A percentile compares a stretch with the other conserved stretches of the same genome.
phyloP scores from a whole-genome alignment of 2,888 invertebrate genomes.

The Lepidochitona cinerea region DNA sequence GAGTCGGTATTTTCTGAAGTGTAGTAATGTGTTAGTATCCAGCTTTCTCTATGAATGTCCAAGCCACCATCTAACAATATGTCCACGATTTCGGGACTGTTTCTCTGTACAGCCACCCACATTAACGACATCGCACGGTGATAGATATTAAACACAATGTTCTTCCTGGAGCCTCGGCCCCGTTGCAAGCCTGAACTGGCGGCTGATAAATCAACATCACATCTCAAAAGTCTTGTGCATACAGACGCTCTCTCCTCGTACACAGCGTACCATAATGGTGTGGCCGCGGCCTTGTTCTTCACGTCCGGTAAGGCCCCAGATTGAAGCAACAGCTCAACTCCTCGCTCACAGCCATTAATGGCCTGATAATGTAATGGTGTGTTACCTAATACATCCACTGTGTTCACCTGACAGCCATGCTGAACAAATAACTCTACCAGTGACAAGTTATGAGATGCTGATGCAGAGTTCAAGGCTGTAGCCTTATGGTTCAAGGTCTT shows the following conservation, averaged over 20 bases:
- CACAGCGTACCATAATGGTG: constrained; percentile 32
- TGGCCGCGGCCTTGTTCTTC: constrained; percentile 12
- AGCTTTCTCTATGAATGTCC: not conserved
- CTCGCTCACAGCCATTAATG: constrained; percentile 18
- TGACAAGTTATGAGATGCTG: constrained; percentile 17
- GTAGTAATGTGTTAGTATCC: not conserved
- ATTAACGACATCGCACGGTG: not conserved
- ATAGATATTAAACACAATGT: not conserved
- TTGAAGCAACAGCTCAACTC: constrained; percentile 11
- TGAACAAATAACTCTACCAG: constrained; percentile 14
- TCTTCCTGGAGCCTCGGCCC: not conserved
- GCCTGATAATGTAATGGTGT: constrained; percentile 26
- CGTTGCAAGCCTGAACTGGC: not conserved
- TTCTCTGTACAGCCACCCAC: not conserved
- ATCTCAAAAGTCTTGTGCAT: not conserved
- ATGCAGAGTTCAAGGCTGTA: constrained; percentile 27
- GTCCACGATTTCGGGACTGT: not conserved
- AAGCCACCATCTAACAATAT: not conserved
- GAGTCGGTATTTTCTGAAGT: not conserved
- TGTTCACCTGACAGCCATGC: constrained; percentile 24
- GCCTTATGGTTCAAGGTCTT: constrained; percentile 19
- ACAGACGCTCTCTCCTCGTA: not conserved
- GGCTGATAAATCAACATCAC: not conserved
- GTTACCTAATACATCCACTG: constrained; percentile 23
- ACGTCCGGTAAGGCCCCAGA: constrained; percentile 22